These are phyloP conservation scores for Bagarius yarrelli DNA, from an alignment of 2,113 vertebrate species.

Conservation along the genomic window DNA sequence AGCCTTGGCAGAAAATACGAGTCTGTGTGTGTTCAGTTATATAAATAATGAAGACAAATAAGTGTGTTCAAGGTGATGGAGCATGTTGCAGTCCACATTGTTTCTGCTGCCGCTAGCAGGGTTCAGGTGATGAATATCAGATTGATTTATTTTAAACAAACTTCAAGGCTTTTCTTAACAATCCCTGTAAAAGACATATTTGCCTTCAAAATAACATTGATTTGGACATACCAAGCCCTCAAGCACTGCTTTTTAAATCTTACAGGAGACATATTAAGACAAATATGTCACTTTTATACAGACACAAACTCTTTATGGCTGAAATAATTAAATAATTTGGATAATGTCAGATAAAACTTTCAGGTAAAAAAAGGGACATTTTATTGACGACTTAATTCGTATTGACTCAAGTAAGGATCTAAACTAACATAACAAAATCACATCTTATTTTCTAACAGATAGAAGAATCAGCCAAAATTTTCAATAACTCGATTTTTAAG, in stretches of 20 bases:
- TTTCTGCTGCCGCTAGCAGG: constrained; percentile 14
- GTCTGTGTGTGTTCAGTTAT: constrained; percentile 20
- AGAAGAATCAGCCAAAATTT: too few relatives aligned
- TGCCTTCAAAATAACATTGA: constrained; percentile 3
- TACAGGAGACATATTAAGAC: not conserved
- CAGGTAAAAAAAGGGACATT: too few relatives aligned
- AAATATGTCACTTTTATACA: not conserved
- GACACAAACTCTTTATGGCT: not conserved
- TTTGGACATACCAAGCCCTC: not conserved
- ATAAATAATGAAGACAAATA: constrained; percentile 33
- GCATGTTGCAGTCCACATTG: not conserved
- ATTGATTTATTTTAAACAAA: constrained; percentile 42
- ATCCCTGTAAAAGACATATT: not conserved
- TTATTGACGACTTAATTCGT: not conserved
- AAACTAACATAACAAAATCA: not conserved
- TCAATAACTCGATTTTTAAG: too few relatives aligned
- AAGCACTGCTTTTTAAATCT: not conserved
- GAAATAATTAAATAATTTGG: not conserved
- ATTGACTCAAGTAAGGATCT: not conserved
- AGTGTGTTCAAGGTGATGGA: constrained; percentile 33
- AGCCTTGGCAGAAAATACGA: constrained; percentile 24
- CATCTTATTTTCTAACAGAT: too few relatives aligned
- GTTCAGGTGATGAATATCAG: constrained; percentile 33
- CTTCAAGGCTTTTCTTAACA: not conserved
- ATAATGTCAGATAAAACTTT: not conserved